Evolutionary conservation across 2,888 invertebrate species (phyloP), one percentile per base, ranked within the genome.

Genomic region (Gastrophysa polygoni): DNA sequence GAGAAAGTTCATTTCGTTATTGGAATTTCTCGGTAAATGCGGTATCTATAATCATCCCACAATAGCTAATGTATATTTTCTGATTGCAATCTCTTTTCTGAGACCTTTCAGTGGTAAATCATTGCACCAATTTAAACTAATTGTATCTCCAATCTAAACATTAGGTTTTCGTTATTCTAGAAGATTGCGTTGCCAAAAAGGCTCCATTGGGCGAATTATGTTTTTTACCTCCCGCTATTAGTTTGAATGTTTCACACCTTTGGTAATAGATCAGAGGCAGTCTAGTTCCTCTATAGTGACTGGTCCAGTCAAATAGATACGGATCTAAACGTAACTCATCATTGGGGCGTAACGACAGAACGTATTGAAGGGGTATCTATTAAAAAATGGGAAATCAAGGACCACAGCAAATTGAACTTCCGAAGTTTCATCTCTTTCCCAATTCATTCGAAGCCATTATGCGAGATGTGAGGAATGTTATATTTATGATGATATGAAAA

Each of bases 201-300:
- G 38, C 38, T 38, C 57, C 32, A 38, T 24, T 18, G 54, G 38
- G 54, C 48, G 49, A 60, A 60, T 66, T 64, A 63, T 63, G 61
- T 56, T 57, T 38, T 38, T 44, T 46, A 58, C 46, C 59, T 59
- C 62, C 54, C 54, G 57, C 64, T 66, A 63, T 66, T 68, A 68
- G 64, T 63, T 34, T 48, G 51, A 63, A 60, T 61, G 61, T 68
- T 68, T 68, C 63, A 63, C 68, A 68, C 66, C 66, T 64, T 68
- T 61, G 54, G 58, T 59, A 67, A 68, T 71, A 67, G 63, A 68
- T 70, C 69, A 68, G 64, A 67, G 69, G 32, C 32, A 10, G 14
- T 14, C n/a, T 47, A 14, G 24, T 24, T 5, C 7, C 3, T 5
- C 3, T 24, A 24, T 24, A 24, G 38, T 14, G n/a, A 14, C 3